Conservation (phyloP, 2,113 vertebrate species). For the Apodemus speciosus region DNA sequence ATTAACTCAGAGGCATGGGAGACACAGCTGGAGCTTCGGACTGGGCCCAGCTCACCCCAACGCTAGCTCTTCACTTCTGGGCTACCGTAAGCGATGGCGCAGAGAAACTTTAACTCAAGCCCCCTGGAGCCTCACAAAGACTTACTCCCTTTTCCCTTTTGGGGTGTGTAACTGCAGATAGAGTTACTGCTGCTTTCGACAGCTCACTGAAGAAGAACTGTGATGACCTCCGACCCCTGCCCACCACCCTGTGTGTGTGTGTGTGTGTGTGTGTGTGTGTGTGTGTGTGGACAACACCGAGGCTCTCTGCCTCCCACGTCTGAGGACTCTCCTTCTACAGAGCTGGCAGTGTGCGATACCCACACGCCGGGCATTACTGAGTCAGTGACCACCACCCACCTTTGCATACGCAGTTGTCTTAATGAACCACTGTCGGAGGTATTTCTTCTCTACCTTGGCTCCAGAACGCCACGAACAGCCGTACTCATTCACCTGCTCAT, state of each 20-base stretch:
- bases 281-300: neutral
- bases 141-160: neutral
- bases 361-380: rapidly evolving
- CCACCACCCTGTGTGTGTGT: rapidly evolving
- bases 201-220: neutral
- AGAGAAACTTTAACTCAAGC: neutral
- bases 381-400: constrained; percentile 72
- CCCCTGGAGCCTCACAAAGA: neutral
- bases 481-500: constrained; percentile 96
- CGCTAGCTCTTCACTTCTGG: neutral
- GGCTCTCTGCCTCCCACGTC: neutral
- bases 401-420: constrained; percentile 96
- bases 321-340: neutral
- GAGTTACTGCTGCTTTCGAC: neutral
- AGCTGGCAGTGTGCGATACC: too few relatives aligned
- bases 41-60: neutral
- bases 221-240: neutral
- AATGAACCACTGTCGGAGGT: constrained; percentile 98
- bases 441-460: constrained; percentile 94
- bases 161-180: neutral
- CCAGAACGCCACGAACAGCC: constrained; percentile 97
- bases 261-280: too few relatives aligned
- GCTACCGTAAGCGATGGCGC: neutral
- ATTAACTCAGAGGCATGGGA: neutral
- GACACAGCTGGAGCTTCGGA: neutral